Base-by-base conservation (phyloP, 1,140 invertebrate species). In the Chlorops oryzae region DNA sequence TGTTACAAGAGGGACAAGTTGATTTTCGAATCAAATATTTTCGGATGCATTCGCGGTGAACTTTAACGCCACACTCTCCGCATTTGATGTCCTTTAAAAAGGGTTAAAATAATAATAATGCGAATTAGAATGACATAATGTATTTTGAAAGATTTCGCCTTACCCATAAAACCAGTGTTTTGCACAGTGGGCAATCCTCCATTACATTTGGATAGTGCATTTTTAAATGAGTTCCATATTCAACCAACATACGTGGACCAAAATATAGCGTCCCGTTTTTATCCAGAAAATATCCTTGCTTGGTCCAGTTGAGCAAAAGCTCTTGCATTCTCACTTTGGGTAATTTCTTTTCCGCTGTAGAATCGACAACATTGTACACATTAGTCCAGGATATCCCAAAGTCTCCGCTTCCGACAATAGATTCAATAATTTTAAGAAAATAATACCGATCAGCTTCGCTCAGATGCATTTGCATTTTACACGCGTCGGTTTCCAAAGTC, bases 111-210 rank as follows among this genome's bases (percentile, higher is more conserved):
- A 42, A 20, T 21, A 17, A 9, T 42, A 22, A 21, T 20, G 5
- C 7, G 10, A 20, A 10, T n/a, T 38, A 6, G 15, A 38, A 38
- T 38, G 1, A 24, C 13, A 7, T n/a, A 4, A 13, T 43, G 3
- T 25, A 5, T n/a, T n/a, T n/a, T n/a, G n/a, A n/a, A n/a, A 17
- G 15, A 1, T 24, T n/a, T 12, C 13, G 45, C n/a, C 51, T 53
- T 39, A 53, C 51, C 51, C 51, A 53, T 12, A 42, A 49, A 17
- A 53, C 51, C 22, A 53, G 20, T n/a, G 37, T 43, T 10, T 49
- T 43, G 18, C 51, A 53, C 44, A 53, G 40, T 13, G 41, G n/a
- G 24, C 51, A 53, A 25, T 53, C 51, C 22, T 43, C 49, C 5
- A 53, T 34, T 13, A 32, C 27, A 9, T 53, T 41, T 2, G 46